Conservation (phyloP, 1,140 invertebrate genomes). For the Ctenoplectra terminalis region DNA sequence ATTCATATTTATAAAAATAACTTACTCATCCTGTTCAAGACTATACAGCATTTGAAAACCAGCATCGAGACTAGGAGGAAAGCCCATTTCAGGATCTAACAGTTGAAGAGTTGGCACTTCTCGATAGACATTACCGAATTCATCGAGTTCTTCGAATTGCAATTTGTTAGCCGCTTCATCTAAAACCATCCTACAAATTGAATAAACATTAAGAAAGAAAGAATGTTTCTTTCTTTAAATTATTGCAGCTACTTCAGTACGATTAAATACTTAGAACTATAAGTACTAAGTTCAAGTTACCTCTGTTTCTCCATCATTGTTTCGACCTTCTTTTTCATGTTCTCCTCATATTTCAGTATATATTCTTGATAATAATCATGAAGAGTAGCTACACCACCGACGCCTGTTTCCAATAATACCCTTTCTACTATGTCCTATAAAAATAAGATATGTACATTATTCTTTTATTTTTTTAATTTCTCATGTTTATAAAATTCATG, state of each 20-base stretch:
- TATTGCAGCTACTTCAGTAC: not conserved
- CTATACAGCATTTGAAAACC: constrained; percentile 84
- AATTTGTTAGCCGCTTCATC: constrained; percentile 78
- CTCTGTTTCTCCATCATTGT: constrained; percentile 82
- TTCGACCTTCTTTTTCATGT: constrained; percentile 81
- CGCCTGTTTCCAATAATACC: constrained; percentile 84
- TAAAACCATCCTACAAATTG: constrained; percentile 75
- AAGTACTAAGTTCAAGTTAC: constrained; percentile 77
- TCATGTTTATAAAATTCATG: not conserved
- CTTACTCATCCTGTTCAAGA: constrained; percentile 82
- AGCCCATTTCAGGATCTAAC: constrained; percentile 81
- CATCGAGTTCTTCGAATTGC: constrained; percentile 79
- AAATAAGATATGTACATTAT: constrained; percentile 28
- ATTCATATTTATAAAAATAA: constrained; percentile 9
- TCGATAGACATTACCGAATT: constrained; percentile 78
- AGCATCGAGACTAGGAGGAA: constrained; percentile 82
- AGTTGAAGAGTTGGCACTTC: constrained; percentile 81
- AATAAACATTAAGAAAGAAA: not conserved
- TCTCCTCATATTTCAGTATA: constrained; percentile 82
- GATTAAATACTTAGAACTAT: constrained; percentile 71
- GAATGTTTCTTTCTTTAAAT: not conserved
- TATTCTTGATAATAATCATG: constrained; percentile 84
- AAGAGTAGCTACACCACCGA: constrained; percentile 82
- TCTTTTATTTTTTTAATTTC: constrained; percentile 7
- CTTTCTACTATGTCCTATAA: constrained; percentile 84